These are phyloP conservation scores for Melanerpes formicivorus DNA, from an alignment of 2,113 vertebrate genomes.

Conservation along the genomic window DNA sequence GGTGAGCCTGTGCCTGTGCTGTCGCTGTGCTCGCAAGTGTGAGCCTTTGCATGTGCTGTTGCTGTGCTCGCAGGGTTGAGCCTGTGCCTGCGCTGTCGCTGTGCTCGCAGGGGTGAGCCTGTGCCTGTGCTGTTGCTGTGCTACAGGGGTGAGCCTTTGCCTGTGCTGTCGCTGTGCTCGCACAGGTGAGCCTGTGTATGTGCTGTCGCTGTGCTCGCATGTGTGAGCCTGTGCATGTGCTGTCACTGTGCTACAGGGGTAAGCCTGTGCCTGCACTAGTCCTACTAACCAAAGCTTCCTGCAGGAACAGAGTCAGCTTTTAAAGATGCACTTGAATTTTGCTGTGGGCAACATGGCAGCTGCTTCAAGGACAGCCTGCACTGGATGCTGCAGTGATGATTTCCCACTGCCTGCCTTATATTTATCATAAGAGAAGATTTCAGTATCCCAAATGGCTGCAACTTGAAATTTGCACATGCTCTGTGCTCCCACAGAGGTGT, in stretches of 20 bases:
- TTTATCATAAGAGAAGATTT: background rate
- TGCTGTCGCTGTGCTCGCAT: too few relatives aligned
- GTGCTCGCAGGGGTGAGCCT: background rate
- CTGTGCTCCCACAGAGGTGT: background rate
- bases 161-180: too few relatives aligned
- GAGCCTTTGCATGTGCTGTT: too few relatives aligned
- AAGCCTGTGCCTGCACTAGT: background rate
- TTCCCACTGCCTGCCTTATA: background rate
- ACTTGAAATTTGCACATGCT: background rate
- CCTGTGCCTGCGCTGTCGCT: too few relatives aligned
- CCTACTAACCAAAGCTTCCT: background rate
- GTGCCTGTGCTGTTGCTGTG: too few relatives aligned
- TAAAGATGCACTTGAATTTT: background rate
- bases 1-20: background rate
- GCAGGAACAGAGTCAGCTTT: background rate
- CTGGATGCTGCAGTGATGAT: background rate
- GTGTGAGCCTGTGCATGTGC: too few relatives aligned
- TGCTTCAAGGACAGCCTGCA: background rate
- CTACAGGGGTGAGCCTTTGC: too few relatives aligned
- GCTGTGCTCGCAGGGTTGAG: background rate
- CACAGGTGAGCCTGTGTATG: too few relatives aligned
- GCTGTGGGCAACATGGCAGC: background rate
- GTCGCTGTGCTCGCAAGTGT: too few relatives aligned
- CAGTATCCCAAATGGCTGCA: background rate
- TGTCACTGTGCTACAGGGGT: background rate